Percentiles rank a stretch among this genome's conserved stretches.
These are phyloP conservation scores for Anneissia japonica DNA, from an alignment of 35 echinoderm and acorn worm species.

Conservation along the genomic window DNA sequence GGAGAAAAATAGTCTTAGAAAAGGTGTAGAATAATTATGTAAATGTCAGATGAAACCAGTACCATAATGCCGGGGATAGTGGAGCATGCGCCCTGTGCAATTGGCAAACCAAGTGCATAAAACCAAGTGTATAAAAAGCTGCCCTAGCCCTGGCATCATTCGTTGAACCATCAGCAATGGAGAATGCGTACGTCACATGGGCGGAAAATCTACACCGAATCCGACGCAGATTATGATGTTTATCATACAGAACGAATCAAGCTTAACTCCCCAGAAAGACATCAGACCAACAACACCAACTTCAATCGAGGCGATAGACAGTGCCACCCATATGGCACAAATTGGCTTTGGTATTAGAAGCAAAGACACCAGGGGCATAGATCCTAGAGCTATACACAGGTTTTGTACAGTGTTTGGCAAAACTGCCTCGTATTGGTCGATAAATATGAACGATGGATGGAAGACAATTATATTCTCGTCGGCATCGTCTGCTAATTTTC, in stretches of 20 bases:
- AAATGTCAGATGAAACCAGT: constrained; percentile 42
- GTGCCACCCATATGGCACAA: constrained; percentile 47
- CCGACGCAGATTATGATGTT: constrained; percentile 9
- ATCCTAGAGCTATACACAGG: constrained; percentile 29
- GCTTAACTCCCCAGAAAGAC: constrained; percentile 47
- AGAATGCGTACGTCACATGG: constrained; percentile 3
- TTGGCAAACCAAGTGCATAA: constrained; percentile 68
- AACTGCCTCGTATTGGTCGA: constrained; percentile 47
- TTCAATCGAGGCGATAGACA: constrained; percentile 49
- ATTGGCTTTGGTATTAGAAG: constrained; percentile 67
- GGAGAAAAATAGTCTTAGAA: constrained; percentile 85
- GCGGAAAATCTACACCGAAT: constrained; percentile 71
- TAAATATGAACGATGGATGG: constrained; percentile 44
- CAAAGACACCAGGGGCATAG: constrained; percentile 62
- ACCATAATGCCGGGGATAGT: constrained; percentile 57
- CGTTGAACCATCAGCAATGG: too few species aligned
- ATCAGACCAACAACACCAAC: constrained; percentile 55
- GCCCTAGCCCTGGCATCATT: constrained; percentile 21
- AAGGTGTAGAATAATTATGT: constrained; percentile 89
- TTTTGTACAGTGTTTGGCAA: constrained; percentile 61
- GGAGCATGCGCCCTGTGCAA: constrained; percentile 77
- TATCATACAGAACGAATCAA: constrained; percentile 43
- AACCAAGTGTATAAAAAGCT: constrained; percentile 67
- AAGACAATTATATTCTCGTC: constrained; percentile 16
- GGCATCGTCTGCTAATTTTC: constrained; percentile 17